Percentiles rank a stretch among this genome's conserved stretches.
These are phyloP conservation scores for Pipa parva DNA, from an alignment of 2,113 vertebrate species.

Conservation along the genomic window DNA sequence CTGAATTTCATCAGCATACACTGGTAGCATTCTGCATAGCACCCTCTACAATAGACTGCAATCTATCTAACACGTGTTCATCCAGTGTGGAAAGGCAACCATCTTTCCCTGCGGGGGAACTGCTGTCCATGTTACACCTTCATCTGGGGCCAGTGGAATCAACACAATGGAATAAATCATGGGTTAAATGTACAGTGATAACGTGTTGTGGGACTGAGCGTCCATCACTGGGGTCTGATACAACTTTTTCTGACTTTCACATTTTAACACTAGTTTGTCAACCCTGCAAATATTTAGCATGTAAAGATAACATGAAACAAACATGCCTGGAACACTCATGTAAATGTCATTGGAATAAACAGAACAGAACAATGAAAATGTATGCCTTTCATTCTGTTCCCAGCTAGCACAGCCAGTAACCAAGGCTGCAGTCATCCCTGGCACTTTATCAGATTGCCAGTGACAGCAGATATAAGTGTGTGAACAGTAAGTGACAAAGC, in stretches of 20 bases:
- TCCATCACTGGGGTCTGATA: no score
- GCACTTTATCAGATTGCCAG: background rate
- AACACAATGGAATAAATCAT: background rate
- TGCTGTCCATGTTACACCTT: background rate
- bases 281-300: no score
- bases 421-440: background rate
- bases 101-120: background rate
- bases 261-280: no score
- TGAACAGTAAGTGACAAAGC: background rate
- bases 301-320: no score
- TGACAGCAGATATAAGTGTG: background rate
- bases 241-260: no score
- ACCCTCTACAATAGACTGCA: background rate
- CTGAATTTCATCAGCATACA: background rate
- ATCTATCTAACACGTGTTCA: background rate
- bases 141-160: background rate
- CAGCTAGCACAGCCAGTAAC: no score
- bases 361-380: no score
- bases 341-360: no score
- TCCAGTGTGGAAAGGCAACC: background rate
- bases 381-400: no score
- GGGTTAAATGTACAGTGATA: no score
- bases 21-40: background rate
- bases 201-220: no score
- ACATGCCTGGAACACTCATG: no score